These are phyloP conservation scores for Actinia equina DNA, from an alignment of 64 coral and sea anemone genomes.

Conservation along the genomic window DNA sequence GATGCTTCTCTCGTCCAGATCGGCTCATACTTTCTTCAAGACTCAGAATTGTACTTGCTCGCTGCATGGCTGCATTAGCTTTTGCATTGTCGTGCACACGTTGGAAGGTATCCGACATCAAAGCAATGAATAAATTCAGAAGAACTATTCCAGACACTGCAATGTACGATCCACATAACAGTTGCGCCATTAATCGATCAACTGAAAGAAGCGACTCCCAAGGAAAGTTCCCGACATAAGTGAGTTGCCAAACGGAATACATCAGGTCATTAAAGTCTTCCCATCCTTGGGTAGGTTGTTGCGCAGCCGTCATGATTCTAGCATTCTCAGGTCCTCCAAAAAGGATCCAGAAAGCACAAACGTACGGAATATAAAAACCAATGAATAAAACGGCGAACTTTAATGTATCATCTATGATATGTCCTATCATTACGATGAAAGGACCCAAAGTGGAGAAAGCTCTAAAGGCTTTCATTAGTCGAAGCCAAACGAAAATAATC, in stretches of 20 bases:
- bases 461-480: conserved; percentile 96
- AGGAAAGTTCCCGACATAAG: conserved; percentile 89
- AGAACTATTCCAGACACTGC: conserved; percentile 88
- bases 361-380: conserved; percentile 84
- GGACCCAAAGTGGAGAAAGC: conserved; percentile 77
- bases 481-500: conserved; percentile 92
- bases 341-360: conserved; percentile 96
- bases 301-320: conserved; percentile 32
- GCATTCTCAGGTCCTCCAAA: conserved; percentile 86
- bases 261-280: conserved; percentile 86
- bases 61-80: conserved; percentile 90
- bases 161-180: conserved; percentile 86
- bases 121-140: conserved; percentile 95
- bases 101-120: conserved; percentile 99
- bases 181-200: conserved; percentile 89
- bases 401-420: conserved; percentile 90
- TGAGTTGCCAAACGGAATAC: conserved; percentile 97
- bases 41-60: conserved; percentile 70
- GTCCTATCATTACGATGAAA: conserved; percentile 96
- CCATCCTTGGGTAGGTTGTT: conserved; percentile 73
- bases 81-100: conserved; percentile 97
- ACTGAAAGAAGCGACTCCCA: conserved; percentile 85
- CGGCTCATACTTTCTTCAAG: conserved; percentile 79
- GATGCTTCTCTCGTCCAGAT: conserved; percentile 46
- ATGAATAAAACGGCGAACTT: conserved; percentile 90